Conservation (phyloP, 2,888 invertebrate genomes). For the Eurytoma californica region DNA sequence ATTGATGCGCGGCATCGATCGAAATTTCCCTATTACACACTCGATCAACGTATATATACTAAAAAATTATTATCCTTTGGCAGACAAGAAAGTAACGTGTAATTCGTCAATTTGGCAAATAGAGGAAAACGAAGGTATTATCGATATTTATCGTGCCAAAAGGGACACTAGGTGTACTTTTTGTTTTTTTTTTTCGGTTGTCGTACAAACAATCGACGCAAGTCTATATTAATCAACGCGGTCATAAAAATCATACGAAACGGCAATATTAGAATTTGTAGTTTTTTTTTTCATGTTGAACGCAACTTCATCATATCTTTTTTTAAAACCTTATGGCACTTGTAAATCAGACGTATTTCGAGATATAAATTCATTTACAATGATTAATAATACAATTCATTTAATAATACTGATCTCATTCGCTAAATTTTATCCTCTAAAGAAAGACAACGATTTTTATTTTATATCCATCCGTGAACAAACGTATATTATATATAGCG, state of each 20-base stretch:
- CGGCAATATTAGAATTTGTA: conserved; percentile 33
- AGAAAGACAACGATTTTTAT: conserved; percentile 43
- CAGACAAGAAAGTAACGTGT: conserved; percentile 25
- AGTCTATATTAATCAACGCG: conserved; percentile 24
- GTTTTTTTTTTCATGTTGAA: conserved; percentile 20
- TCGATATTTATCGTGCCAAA: conserved; percentile 34
- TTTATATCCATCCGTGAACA: conserved; percentile 4
- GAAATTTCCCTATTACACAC: conserved; percentile 14
- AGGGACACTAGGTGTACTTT: conserved; percentile 1
- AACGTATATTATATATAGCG: conserved; percentile 30
- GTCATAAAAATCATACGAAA: conserved; percentile 28
- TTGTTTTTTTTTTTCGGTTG: not conserved
- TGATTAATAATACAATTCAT: conserved; percentile 42
- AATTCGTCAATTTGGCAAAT: conserved; percentile 48
- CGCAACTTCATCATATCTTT: conserved; percentile 1
- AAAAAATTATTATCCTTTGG: conserved; percentile 32
- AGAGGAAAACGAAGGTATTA: conserved; percentile 30
- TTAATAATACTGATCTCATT: conserved; percentile 52
- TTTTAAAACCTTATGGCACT: conserved; percentile 48
- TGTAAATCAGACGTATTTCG: conserved; percentile 48
- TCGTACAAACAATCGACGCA: conserved; percentile 27
- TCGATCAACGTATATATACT: conserved; percentile 5
- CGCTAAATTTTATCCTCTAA: conserved; percentile 46
- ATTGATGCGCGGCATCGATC: not conserved
- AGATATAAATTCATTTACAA: conserved; percentile 46